Evolutionary conservation across 64 coral and sea anemone species (phyloP).

Genomic region (Porites australiensis): DNA sequence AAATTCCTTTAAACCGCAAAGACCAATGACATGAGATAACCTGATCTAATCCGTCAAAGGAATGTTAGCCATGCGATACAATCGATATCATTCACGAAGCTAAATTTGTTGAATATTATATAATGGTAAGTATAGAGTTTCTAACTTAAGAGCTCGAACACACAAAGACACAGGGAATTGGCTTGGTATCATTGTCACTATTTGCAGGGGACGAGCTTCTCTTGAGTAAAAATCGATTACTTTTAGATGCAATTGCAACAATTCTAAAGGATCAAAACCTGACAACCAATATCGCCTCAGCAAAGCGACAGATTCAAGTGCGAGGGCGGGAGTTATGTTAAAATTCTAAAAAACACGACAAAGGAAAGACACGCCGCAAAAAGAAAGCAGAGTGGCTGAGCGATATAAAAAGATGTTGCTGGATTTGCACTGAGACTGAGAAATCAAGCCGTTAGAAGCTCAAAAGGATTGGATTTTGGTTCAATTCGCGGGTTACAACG

Average conservation of each 20-base stretch:
- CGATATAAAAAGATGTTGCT: background rate
- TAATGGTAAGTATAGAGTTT: background rate
- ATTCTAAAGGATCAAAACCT: background rate
- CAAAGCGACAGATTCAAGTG: slow-evolving; percentile 28
- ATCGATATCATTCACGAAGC: background rate
- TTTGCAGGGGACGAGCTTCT: background rate
- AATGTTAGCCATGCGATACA: background rate
- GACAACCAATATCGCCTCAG: background rate
- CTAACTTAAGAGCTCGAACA: background rate
- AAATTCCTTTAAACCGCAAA: background rate
- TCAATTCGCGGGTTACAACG: background rate
- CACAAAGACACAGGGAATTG: background rate
- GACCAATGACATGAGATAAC: slow-evolving; percentile 22
- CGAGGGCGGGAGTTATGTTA: slow-evolving; percentile 27
- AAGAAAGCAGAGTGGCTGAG: background rate
- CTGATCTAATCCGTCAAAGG: slow-evolving; percentile 25
- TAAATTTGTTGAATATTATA: background rate
- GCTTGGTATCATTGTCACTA: background rate
- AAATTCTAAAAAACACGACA: slow-evolving; percentile 5
- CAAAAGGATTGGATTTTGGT: background rate
- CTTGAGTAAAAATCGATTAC: background rate
- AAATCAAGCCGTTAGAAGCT: background rate
- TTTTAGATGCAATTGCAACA: background rate
- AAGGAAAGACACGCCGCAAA: background rate
- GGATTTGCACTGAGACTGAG: background rate